Base-by-base conservation (phyloP, 2,888 invertebrate species). In the Eupithecia inturbata region DNA sequence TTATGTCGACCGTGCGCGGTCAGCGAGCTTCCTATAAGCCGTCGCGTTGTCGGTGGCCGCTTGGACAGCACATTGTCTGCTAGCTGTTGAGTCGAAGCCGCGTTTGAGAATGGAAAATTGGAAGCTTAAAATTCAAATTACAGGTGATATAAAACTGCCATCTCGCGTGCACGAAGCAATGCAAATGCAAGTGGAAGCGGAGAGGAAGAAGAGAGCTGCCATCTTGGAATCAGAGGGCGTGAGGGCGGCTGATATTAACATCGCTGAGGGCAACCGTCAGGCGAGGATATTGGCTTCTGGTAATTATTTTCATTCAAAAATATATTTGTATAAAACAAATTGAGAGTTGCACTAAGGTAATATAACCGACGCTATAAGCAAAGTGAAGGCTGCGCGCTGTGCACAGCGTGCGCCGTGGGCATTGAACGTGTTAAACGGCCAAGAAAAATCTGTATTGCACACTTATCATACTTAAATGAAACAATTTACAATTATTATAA, bases 121-220 rank as follows among this genome's bases (percentile, higher is more conserved):
- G 19, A 49, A n/a, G 14, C 26, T 3, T 28, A 74, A 9, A 49
- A 45, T 66, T 36, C 36, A 9, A 36, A 36, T 9, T 36, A 36
- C 83, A 98, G 98, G 97, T 95, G 97, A 98, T 87, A 98, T 99
- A 85, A 97, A 96, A 88, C 93, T 99, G 78, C 99, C 99, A 0
- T 92, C 95, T 0, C 96, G 99, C 83, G 97, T 99, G 1, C 98
- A 99, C 87, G 99, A 99, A 91, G 99, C 99, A 0, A 99, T 99
- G 99, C 99, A 99, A 92, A 99, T 99, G 99, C 99, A 99, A 95
- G 99, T 99, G 0, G 99, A 99, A 92, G 99, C 99, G 0, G 99
- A 99, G 90, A 94, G 99, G 71, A 97, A 97, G 86, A 99, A 99
- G 89, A 95, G 99, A 80, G 99, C 99, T 0, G 97, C 98, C 22